phyloP scores from a whole-genome alignment of 1,140 invertebrate species.

The Ostrea edulis region DNA sequence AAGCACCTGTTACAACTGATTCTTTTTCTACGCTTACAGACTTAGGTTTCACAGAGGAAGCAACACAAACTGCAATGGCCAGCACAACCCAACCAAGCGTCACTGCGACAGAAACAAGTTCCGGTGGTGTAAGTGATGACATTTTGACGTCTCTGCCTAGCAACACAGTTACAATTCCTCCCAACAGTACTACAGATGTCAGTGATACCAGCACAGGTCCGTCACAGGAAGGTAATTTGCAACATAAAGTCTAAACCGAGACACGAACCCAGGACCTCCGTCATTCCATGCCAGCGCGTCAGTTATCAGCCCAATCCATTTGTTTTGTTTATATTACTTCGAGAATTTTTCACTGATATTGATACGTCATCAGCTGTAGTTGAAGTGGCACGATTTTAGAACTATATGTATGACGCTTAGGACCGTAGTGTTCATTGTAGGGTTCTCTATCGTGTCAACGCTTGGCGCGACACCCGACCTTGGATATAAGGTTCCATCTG shows the following conservation, averaged over 20 bases:
- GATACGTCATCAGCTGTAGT: too few species aligned
- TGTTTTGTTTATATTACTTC: too few species aligned
- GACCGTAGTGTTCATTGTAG: too few species aligned
- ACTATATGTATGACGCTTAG: too few species aligned
- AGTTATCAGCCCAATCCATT: too few species aligned
- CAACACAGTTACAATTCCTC: background rate
- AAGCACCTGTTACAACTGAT: background rate
- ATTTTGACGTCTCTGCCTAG: background rate
- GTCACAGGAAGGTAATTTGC: background rate
- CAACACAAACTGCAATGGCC: background rate
- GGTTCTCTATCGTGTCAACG: too few species aligned
- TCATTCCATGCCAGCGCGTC: too few species aligned
- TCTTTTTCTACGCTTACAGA: slow-evolving; percentile 22
- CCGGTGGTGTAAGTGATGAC: background rate
- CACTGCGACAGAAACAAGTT: background rate
- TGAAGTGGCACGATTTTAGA: too few species aligned
- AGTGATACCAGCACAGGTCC: background rate
- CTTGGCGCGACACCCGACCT: too few species aligned
- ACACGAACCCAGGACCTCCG: too few species aligned
- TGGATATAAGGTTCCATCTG: too few species aligned
- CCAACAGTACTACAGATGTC: background rate
- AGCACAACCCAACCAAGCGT: background rate
- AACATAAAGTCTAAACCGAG: background rate
- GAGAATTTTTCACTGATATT: too few species aligned
- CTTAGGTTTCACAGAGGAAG: background rate